phyloP scores from a whole-genome alignment of 2,888 invertebrate genomes.

The Harpalus rufipes region DNA sequence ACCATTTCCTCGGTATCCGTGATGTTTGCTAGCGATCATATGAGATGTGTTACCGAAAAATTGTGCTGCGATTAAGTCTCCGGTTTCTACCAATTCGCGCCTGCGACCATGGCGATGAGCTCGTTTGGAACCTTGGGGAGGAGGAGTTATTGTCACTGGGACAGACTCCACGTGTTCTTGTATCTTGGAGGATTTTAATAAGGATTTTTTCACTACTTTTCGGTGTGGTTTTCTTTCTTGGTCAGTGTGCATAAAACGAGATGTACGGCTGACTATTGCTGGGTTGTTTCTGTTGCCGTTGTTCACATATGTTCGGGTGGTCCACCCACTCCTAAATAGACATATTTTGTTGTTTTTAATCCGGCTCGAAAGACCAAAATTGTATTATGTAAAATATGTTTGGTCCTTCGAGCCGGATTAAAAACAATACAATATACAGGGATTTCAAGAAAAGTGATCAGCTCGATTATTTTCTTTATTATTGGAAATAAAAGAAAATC shows the following conservation, averaged over 20 bases:
- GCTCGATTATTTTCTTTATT: too few species aligned
- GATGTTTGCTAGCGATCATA: constrained; percentile 79
- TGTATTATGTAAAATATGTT: too few species aligned
- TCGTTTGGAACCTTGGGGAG: neutral
- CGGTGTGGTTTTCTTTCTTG: constrained; percentile 72
- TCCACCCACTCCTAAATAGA: constrained; percentile 69
- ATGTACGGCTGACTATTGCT: constrained; percentile 70
- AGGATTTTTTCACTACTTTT: constrained; percentile 69
- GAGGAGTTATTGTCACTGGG: constrained; percentile 63
- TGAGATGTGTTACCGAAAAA: constrained; percentile 83
- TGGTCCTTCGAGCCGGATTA: too few species aligned
- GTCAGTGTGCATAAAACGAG: constrained; percentile 73
- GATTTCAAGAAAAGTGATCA: too few species aligned
- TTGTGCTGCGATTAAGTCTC: constrained; percentile 79
- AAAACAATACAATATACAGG: too few species aligned
- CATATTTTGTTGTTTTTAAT: too few species aligned
- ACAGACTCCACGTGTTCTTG: constrained; percentile 64
- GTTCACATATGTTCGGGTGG: constrained; percentile 45
- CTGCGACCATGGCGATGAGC: constrained; percentile 68
- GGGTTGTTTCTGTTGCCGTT: constrained; percentile 43
- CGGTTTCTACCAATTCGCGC: constrained; percentile 68
- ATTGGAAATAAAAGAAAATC: too few species aligned
- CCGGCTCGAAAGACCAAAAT: too few species aligned
- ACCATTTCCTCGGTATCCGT: constrained; percentile 83
- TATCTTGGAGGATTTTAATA: constrained; percentile 67